Evolutionary conservation across 1,140 invertebrate species (phyloP), one percentile per base, ranked within the genome.

Genomic region (Uloborus diversus): DNA sequence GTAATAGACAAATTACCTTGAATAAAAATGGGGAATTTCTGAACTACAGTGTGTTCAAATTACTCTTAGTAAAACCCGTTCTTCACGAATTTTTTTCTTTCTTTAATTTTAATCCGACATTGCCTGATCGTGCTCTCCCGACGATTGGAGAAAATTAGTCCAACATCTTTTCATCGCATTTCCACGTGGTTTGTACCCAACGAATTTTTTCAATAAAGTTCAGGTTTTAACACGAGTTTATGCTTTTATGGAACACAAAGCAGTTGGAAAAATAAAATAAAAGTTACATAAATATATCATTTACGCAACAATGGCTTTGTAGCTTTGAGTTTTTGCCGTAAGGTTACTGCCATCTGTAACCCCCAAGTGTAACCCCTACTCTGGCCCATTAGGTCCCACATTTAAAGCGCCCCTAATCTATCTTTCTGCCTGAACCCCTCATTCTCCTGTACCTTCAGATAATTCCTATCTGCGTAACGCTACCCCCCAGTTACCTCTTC

Each of bases 271-370:
- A 28, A 51, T 27, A 57, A 7, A 27, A 32, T 17, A 37, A 33
- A 42, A 30, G 13, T 62, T 37, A 11, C 33, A 73, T 61, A 73
- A 73, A 73, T 73, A 37, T 73, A 73, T 73, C 57, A 62, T 62
- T 42, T 47, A 27, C 27, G 25, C 28, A 62, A 73, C 70, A 73
- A 73, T 73, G 56, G 70, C 70, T 73, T 73, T 73, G 28, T 73
- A 37, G 57, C 37, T 62, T 62, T 62, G 35, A 37, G 35, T 62
- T 42, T 23, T 69, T 27, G 25, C 70, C 23, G 20, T 11, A 56
- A 42, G 53, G 69, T 71, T 71, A 59, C 69, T 51, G 23, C 53
- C 53, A 57, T 59, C 23, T 59, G 11, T 59, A 71, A 71, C 51
- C n/a, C n/a, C n/a, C n/a, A n/a, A n/a, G n/a, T n/a, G n/a, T n/a